Evolutionary conservation across 53 echinoderm and acorn worm genomes (phyloP), one percentile per base, ranked within the genome.

Genomic region (Luidia sarsii): DNA sequence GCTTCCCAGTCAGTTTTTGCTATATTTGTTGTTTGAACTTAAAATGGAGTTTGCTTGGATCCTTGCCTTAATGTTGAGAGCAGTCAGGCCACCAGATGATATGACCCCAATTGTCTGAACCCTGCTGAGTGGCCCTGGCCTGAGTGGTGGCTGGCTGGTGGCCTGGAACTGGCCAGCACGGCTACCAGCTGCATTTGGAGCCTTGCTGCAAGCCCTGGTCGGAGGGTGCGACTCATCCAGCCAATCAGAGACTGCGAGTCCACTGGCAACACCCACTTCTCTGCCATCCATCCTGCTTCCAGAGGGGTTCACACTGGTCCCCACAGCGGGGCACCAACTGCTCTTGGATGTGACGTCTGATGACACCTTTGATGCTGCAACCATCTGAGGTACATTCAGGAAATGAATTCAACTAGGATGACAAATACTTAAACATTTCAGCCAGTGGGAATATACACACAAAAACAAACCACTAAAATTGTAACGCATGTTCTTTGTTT

Each of bases 61-160:
- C 6, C 41, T 41, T 45, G 77, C 85, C 85, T 85, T 85, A 34
- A 75, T 50, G 16, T 66, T 53, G 20, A 85, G 34, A 33, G 67
- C 77, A 56, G 87, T 60, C 24, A 91, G 45, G 9, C 91, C 91
- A 4, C 91, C 91, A 36, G 91, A 87, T 64, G 87, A 83, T 27
- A 84, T 84, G 8, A 91, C 91, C n/a, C 71, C 83, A 31, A 80
- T 65, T 28, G 87, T 87, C 36, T 66, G 48, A 53, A 83, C 84
- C 66, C 60, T 83, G 7, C 46, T 43, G 53, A 86, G 70, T 27
- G 70, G 28, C 3, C 64, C 72, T 51, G 65, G 60, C 65, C 67
- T 50, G 22, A 19, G 24, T 24, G 52, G 63, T 13, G 28, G 57
- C 15, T 60, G 52, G 41, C 45, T 39, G 39, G 77, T 57, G 43